These are phyloP conservation scores for Gnathonemus longibarbis DNA, from an alignment of 2,113 vertebrate species.

Conservation along the genomic window DNA sequence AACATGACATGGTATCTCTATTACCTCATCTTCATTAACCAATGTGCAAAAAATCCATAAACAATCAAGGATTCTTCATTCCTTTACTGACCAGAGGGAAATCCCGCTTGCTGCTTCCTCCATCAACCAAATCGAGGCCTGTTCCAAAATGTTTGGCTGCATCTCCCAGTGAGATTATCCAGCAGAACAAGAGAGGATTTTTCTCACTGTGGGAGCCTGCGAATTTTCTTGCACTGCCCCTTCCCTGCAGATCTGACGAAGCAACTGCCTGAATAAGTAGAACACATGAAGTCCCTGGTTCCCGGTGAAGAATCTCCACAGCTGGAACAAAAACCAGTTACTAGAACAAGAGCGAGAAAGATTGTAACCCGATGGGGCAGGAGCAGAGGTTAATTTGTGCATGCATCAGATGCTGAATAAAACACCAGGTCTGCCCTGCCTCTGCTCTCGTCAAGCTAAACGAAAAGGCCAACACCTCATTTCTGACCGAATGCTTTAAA, in stretches of 20 bases:
- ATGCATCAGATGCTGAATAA: background rate
- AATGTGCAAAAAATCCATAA: background rate
- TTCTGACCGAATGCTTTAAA: background rate
- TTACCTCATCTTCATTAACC: background rate
- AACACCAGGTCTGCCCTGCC: background rate
- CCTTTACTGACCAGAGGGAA: background rate
- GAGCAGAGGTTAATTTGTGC: background rate
- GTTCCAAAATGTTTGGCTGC: background rate
- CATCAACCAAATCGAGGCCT: background rate
- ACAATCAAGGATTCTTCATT: background rate
- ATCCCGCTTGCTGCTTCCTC: background rate
- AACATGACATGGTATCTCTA: background rate
- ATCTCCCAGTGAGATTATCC: background rate
- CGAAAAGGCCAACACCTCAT: background rate
- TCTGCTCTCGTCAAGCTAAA: background rate
- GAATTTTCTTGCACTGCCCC: background rate
- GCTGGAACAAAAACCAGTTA: constrained; percentile 2
- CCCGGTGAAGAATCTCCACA: constrained; percentile 31
- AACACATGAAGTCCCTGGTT: constrained; percentile 28
- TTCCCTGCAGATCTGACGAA: background rate
- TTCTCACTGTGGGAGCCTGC: background rate
- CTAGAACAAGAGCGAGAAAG: background rate
- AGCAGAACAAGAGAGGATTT: background rate
- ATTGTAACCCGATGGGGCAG: background rate
- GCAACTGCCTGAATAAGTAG: constrained; percentile 32